Percentiles rank a stretch among this genome's conserved stretches.
Evolutionary conservation across 2,888 invertebrate genomes (phyloP).

Genomic region (Agriotes lineatus): DNA sequence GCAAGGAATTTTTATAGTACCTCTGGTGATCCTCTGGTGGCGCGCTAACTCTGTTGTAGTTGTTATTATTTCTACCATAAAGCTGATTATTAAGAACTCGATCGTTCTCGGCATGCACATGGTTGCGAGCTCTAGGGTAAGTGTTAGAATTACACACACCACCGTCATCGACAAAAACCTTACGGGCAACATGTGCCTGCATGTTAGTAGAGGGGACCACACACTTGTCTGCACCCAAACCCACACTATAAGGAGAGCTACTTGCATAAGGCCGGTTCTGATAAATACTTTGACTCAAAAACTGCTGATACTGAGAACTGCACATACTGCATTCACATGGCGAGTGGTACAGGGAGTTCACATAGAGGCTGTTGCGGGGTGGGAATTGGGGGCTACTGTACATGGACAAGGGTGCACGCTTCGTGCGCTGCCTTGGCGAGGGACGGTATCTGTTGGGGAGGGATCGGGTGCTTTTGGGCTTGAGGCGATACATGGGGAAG

Average conservation of each 20-base stretch:
- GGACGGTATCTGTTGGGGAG: slow-evolving; percentile 62
- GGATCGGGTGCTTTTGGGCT: slow-evolving; percentile 57
- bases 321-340: slow-evolving; percentile 59
- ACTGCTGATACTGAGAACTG: slow-evolving; percentile 56
- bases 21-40: not conserved
- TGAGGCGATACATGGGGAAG: slow-evolving; percentile 66
- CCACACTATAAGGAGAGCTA: slow-evolving; percentile 55
- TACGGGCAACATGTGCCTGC: slow-evolving; percentile 15
- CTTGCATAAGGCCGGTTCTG: slow-evolving; percentile 63
- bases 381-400: slow-evolving; percentile 63
- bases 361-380: slow-evolving; percentile 61
- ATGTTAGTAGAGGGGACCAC: not conserved
- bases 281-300: slow-evolving; percentile 49
- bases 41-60: slow-evolving; percentile 9
- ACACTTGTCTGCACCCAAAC: slow-evolving; percentile 34
- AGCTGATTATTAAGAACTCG: not conserved
- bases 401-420: slow-evolving; percentile 61
- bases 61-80: slow-evolving; percentile 7
- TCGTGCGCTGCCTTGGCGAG: slow-evolving; percentile 53
- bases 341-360: slow-evolving; percentile 35
- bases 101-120: slow-evolving; percentile 20
- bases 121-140: not conserved
- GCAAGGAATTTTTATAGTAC: too few relatives aligned
- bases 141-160: slow-evolving; percentile 24
- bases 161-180: slow-evolving; percentile 1